Conservation (phyloP, 2,797 vertebrate species). For the Onychomys leucogaster region DNA sequence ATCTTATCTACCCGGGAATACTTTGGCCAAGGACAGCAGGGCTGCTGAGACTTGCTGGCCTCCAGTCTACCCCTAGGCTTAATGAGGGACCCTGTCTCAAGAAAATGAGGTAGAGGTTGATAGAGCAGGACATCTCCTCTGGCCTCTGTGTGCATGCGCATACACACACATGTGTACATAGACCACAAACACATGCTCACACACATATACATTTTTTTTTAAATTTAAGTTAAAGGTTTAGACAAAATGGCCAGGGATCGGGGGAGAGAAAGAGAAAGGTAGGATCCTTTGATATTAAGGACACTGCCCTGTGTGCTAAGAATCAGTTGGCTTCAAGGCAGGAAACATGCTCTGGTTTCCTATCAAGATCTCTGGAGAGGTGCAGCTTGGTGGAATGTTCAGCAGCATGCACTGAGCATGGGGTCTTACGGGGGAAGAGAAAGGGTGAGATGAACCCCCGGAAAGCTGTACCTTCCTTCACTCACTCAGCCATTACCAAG, state of each 20-base stretch:
- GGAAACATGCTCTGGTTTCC: neutral
- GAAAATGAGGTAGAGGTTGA: neutral
- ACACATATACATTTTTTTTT: neutral
- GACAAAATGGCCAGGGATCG: neutral
- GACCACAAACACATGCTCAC: neutral
- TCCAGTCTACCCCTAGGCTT: neutral
- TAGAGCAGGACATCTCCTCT: neutral
- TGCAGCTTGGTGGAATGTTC: neutral
- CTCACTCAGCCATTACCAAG: neutral
- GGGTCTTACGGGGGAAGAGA: fast-evolving
- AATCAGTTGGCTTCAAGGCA: neutral
- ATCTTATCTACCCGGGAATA: neutral
- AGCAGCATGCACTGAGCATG: neutral
- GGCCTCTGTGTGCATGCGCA: neutral
- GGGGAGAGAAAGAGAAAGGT: neutral
- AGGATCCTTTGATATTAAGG: neutral
- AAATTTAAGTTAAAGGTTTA: neutral
- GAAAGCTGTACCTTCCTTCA: neutral
- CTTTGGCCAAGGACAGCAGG: neutral
- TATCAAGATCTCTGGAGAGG: neutral
- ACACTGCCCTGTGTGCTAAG: neutral
- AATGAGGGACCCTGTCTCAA: neutral
- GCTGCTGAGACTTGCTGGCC: neutral
- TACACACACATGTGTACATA: neutral
- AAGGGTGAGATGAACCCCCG: neutral